These are phyloP conservation scores for Conus ventricosus DNA, from an alignment of 1,140 invertebrate species.

Conservation along the genomic window DNA sequence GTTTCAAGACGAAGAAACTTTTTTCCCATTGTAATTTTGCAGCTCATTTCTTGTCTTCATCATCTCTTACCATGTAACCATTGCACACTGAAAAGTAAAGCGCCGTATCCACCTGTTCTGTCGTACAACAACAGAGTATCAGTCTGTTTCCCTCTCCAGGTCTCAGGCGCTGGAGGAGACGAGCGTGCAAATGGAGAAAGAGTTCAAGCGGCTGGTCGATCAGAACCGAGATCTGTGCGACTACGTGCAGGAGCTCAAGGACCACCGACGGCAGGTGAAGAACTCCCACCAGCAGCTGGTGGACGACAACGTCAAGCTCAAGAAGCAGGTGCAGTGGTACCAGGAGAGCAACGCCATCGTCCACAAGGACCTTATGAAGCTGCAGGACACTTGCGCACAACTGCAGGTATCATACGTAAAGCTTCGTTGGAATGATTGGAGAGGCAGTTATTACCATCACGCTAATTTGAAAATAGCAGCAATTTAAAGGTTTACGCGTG, in stretches of 20 bases:
- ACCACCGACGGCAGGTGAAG: conserved; percentile 34
- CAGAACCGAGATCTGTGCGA: conserved; percentile 38
- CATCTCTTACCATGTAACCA: no score
- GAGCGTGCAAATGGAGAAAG: conserved; percentile 13
- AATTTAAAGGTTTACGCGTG: no score
- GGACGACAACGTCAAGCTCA: conserved; percentile 33
- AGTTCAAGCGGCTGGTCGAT: conserved; percentile 18
- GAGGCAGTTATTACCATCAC: no score
- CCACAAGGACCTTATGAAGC: background rate
- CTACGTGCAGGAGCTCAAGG: conserved; percentile 37
- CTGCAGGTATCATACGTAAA: background rate
- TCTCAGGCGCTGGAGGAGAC: background rate
- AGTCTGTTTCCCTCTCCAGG: background rate
- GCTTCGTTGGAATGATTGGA: no score
- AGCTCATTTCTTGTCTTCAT: no score
- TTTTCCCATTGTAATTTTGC: no score
- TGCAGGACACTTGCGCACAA: background rate
- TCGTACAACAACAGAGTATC: background rate
- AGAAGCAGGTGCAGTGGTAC: conserved; percentile 32
- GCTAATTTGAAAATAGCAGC: no score
- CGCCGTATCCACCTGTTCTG: background rate
- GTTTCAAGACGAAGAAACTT: no score
- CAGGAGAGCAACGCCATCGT: conserved; percentile 15
- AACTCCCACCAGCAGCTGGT: conserved; percentile 19
- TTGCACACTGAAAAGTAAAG: background rate